Conservation (phyloP, 2,888 invertebrate species). For the Tetragonisca angustula region DNA sequence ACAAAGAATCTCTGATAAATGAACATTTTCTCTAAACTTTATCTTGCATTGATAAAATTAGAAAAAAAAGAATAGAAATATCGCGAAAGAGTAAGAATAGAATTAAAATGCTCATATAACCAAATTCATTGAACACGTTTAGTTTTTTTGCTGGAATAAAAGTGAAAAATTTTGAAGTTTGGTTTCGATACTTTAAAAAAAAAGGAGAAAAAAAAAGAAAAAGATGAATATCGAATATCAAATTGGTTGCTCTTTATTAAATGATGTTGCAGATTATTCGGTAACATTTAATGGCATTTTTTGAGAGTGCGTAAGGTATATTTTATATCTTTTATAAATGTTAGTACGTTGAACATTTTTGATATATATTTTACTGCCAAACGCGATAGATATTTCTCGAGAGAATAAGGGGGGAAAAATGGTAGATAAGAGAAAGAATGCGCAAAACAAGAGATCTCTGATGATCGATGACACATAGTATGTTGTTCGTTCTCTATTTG, state of each 20-base stretch:
- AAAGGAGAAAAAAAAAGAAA: too few relatives aligned
- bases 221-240: not conserved
- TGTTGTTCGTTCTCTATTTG: slow-evolving; percentile 41
- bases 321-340: slow-evolving; percentile 61
- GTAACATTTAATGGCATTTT: slow-evolving; percentile 45
- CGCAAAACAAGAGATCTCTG: not conserved
- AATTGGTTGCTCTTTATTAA: slow-evolving; percentile 27
- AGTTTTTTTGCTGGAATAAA: slow-evolving; percentile 12
- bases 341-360: slow-evolving; percentile 55
- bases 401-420: not conserved
- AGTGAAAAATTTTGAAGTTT: slow-evolving; percentile 28
- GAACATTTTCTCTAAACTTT: slow-evolving; percentile 27
- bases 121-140: slow-evolving; percentile 29
- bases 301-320: slow-evolving; percentile 42
- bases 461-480: slow-evolving; percentile 13
- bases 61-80: not conserved
- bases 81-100: not conserved
- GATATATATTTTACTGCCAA: slow-evolving; percentile 64
- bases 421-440: not conserved
- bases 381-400: slow-evolving; percentile 34
- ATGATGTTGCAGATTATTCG: slow-evolving; percentile 23
- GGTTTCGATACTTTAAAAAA: slow-evolving; percentile 27
- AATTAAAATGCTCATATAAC: not conserved
- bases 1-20: slow-evolving; percentile 32
- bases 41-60: not conserved